Base-by-base conservation (phyloP, 2,888 invertebrate species). In the Glyphotaelius pellucidus region DNA sequence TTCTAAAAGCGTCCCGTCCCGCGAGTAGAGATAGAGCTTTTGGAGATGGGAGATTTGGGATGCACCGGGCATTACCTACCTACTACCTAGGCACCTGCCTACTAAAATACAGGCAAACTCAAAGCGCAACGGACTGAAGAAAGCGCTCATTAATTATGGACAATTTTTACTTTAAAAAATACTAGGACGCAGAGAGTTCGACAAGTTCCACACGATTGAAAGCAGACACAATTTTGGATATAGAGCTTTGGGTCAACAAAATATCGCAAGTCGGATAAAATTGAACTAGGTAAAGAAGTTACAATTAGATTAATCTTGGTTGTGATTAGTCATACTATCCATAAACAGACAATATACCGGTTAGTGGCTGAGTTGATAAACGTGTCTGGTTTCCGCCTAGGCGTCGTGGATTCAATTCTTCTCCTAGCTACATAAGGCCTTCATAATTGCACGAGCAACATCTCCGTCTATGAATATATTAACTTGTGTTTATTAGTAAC, bases 1-100 rank as follows among this genome's bases (percentile, higher is more conserved):
- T 88, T 88, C 88, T 88, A 88, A 32, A 67, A 67, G 52, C 67
- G 88, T 88, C 30, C 67, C 88, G n/a, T 14, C 67, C 87, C 25
- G 14, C 35, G 19, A 11, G 31, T 12, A 87, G 52, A 52, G 86
- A 32, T 15, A 87, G 84, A 42, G 84, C 35, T 42, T 42, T 42
- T 19, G 32, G 32, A 83, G 32, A 35, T 32, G 15, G 32, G 81
- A 32, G 31, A 83, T 32, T 25, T 83, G 83, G 83, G 35, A 32
- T 32, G 35, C 47, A 83, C 83, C 25, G 25, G 32, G 7, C 32
- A 31, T 3, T 4, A 30, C n/a, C 31, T 32, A 31, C 83, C 32
- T 47, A 14, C 19, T 15, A 32, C 5, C 35, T 32, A 19, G 35
- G 15, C 83, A 83, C n/a, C 67, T 67, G 67, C n/a, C 67, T 67